These are phyloP conservation scores for Selene dorsalis DNA, from an alignment of 2,797 vertebrate species.

Conservation along the genomic window DNA sequence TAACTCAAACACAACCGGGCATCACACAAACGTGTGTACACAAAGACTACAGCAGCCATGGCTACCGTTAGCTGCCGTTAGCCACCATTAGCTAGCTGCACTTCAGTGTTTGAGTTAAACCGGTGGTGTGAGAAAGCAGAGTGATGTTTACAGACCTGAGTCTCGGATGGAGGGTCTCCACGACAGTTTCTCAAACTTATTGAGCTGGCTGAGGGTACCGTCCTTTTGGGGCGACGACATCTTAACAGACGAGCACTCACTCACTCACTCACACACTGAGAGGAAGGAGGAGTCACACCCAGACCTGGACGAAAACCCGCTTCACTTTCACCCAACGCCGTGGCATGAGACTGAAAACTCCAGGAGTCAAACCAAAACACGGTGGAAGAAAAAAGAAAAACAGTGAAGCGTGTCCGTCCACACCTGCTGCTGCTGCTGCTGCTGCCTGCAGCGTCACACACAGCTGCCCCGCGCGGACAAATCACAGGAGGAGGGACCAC, in stretches of 20 bases:
- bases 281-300: constrained; percentile 25
- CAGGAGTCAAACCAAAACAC: constrained; percentile 35
- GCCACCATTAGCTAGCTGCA: accelerated
- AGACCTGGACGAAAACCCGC: constrained; percentile 38
- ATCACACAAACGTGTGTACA: neutral
- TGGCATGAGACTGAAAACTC: constrained; percentile 34
- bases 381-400: neutral
- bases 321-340: neutral
- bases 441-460: constrained; percentile 53
- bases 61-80: too few species aligned
- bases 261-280: neutral
- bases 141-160: constrained; percentile 87
- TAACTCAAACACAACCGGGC: neutral
- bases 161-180: constrained; percentile 87
- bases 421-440: constrained; percentile 62
- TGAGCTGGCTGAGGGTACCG: constrained; percentile 83
- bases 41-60: too few species aligned
- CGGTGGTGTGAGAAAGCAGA: neutral
- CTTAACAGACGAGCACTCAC: constrained; percentile 8
- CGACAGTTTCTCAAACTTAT: constrained; percentile 92
- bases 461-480: constrained; percentile 69
- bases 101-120: neutral
- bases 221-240: constrained; percentile 72
- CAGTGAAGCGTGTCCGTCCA: constrained; percentile 23
- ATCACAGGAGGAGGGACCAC: constrained; percentile 47